phyloP scores from a whole-genome alignment of 92 coral and sea anemone genomes.

The Desmophyllum pertusum region DNA sequence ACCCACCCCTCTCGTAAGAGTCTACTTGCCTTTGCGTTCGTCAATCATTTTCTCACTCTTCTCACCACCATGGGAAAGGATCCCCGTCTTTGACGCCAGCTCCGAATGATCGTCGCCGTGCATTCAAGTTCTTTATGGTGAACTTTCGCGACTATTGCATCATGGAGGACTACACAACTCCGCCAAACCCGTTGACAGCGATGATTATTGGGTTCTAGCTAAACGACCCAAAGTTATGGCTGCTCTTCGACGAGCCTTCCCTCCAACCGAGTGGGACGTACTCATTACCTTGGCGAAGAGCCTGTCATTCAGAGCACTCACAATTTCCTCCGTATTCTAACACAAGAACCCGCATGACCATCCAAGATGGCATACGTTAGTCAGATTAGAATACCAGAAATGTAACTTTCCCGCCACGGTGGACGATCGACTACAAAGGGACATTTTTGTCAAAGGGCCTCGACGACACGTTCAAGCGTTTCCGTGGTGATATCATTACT shows the following conservation, averaged over 20 bases:
- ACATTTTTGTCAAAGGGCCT: conserved; percentile 51
- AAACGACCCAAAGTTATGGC: conserved; percentile 50
- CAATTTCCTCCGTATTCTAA: too few relatives aligned
- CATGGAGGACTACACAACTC: conserved; percentile 11
- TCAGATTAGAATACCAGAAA: conserved; percentile 45
- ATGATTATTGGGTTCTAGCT: conserved; percentile 43
- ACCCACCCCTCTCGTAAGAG: too few relatives aligned
- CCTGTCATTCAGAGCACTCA: too few relatives aligned
- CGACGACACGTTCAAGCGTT: conserved; percentile 45
- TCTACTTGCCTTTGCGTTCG: too few relatives aligned
- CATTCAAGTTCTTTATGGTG: conserved; percentile 47
- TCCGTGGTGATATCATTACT: conserved; percentile 41
- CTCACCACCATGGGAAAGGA: too few relatives aligned
- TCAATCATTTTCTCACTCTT: too few relatives aligned
- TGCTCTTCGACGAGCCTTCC: conserved; percentile 51
- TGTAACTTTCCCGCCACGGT: conserved; percentile 45
- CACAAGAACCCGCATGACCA: too few relatives aligned
- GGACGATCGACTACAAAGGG: conserved; percentile 46
- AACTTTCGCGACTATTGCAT: conserved; percentile 33
- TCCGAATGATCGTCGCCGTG: too few relatives aligned
- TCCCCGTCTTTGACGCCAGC: neutral
- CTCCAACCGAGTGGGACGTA: conserved; percentile 55
- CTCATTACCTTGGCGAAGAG: conserved; percentile 6
- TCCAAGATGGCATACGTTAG: neutral
- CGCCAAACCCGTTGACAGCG: conserved; percentile 38